A percentile compares a stretch with the other conserved stretches of the same genome.
Evolutionary conservation across 2,113 vertebrate species (phyloP).

Genomic region (Turdus rufiventris): DNA sequence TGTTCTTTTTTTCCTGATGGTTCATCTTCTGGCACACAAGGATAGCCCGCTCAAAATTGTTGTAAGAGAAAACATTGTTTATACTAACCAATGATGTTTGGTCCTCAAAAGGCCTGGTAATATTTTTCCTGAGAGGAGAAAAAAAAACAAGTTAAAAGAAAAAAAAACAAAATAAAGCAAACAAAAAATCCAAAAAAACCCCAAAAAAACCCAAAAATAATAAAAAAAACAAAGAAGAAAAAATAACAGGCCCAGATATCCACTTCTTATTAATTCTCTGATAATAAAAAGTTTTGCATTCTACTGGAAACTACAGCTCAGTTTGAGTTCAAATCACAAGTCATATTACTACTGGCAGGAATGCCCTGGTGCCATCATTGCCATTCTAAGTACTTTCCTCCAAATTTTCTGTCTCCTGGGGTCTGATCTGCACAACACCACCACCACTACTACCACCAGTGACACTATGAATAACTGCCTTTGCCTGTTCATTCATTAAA

Average conservation of each 20-base stretch:
- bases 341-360: neutral
- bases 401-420: neutral
- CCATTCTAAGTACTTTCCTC: neutral
- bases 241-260: neutral
- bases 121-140: slow-evolving; percentile 84
- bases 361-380: accelerated
- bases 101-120: slow-evolving; percentile 95
- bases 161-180: neutral
- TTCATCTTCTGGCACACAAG: neutral
- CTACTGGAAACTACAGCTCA: neutral
- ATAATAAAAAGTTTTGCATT: neutral
- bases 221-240: no score
- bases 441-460: neutral
- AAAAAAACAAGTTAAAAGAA: neutral
- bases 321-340: neutral
- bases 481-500: neutral
- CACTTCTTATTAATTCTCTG: neutral
- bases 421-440: neutral
- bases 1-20: neutral
- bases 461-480: neutral
- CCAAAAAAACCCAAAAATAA: no score
- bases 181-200: no score
- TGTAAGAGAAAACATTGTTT: neutral
- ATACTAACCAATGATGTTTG: slow-evolving; percentile 89
- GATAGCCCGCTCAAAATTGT: neutral